Conservation (phyloP, 2,113 vertebrate species). For the Romanogobio albipinnatus region DNA sequence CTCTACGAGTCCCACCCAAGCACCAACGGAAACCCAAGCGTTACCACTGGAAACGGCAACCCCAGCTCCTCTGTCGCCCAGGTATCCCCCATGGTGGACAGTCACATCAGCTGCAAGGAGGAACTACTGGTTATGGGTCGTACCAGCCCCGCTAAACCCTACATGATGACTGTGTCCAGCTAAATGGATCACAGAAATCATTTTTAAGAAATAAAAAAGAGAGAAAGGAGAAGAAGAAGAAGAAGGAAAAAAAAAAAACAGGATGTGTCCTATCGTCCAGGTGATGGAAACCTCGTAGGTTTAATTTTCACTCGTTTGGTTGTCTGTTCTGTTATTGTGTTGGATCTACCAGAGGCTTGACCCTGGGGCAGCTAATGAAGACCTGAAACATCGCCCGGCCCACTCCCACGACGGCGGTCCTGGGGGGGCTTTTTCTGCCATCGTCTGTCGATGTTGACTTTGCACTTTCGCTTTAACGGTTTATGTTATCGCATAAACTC, state of each 20-base stretch:
- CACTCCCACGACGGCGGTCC: constrained; percentile 34
- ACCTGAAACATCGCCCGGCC: constrained; percentile 54
- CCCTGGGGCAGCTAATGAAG: constrained; percentile 76
- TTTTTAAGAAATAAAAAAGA: constrained; percentile 74
- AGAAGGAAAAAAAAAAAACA: constrained; percentile 67
- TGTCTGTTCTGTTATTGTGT: constrained; percentile 74
- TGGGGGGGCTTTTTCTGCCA: constrained; percentile 45
- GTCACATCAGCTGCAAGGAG: constrained; percentile 98
- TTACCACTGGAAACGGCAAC: constrained; percentile 62
- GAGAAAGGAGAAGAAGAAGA: constrained; percentile 41
- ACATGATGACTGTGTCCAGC: constrained; percentile 99
- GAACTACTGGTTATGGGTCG: constrained; percentile 95
- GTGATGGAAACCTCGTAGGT: constrained; percentile 90
- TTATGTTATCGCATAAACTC: constrained; percentile 66
- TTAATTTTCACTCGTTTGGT: constrained; percentile 60
- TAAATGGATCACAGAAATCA: constrained; percentile 76
- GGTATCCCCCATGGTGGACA: constrained; percentile 90
- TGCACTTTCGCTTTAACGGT: constrained; percentile 77
- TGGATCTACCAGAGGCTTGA: constrained; percentile 89
- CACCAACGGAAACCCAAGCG: constrained; percentile 67
- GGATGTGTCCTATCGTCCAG: constrained; percentile 89
- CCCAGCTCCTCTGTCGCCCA: constrained; percentile 72
- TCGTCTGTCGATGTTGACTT: constrained; percentile 68
- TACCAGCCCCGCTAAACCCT: constrained; percentile 96
- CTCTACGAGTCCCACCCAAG: constrained; percentile 93